Conservation (phyloP, 2,113 vertebrate genomes). For the chimpanzee (Pan troglodytes) region NHGRI_mPanTro3-v2.1_pri NC_072410.2:77942001-77942500, state of each 20-base stretch:
- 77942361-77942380: neutral
- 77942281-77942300: neutral
- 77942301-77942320: neutral
- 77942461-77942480: constrained; percentile 30
- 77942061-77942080: neutral
- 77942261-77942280: neutral
- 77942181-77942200: constrained; percentile 46
- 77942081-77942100: neutral
- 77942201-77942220: constrained; percentile 54
- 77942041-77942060: neutral
- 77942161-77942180: constrained; percentile 28
- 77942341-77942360: constrained; percentile 7
- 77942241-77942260: constrained; percentile 47
- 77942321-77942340: neutral
- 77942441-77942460: constrained; percentile 24
- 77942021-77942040: neutral
- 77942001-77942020: neutral
- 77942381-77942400: constrained; percentile 24
- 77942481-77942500: constrained; percentile 30
- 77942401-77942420: neutral
- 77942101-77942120: constrained; percentile 23
- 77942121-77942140: constrained; percentile 31
- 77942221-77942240: constrained; percentile 67
- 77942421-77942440: constrained; percentile 44
- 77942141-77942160: constrained; percentile 54